phyloP scores from a whole-genome alignment of 2,797 vertebrate genomes.

The Poeciliopsis infans region DNA sequence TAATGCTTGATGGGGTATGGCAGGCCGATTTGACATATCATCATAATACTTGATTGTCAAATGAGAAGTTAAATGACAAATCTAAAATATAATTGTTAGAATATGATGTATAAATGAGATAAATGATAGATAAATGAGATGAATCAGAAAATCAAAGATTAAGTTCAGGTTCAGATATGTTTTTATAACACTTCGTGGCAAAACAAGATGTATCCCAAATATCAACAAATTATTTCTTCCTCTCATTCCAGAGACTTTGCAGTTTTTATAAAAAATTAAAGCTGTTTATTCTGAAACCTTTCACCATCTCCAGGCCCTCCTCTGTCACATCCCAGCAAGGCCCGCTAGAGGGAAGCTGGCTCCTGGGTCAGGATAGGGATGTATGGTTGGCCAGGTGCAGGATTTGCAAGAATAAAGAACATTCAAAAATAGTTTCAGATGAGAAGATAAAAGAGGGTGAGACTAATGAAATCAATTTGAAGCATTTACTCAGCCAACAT shows the following conservation, averaged over 20 bases:
- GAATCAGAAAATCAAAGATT: background rate
- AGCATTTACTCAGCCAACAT: background rate
- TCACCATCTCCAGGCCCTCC: background rate
- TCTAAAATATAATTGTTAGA: background rate
- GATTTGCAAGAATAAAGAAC: background rate
- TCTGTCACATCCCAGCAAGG: background rate
- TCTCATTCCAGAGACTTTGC: background rate
- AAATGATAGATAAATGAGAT: background rate
- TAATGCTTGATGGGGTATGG: slow-evolving; percentile 10
- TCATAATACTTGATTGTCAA: background rate
- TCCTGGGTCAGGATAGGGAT: background rate
- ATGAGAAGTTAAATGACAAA: background rate
- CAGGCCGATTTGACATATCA: background rate
- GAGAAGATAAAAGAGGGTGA: background rate
- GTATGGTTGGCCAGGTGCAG: background rate
- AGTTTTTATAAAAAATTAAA: background rate
- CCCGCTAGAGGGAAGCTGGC: background rate
- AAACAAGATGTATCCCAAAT: background rate
- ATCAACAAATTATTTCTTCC: background rate
- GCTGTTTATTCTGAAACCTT: background rate
- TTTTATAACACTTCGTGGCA: background rate
- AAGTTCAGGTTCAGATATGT: background rate
- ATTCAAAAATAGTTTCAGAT: background rate
- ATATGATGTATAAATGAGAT: background rate
- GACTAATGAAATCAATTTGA: background rate